Evolutionary conservation across 2,113 vertebrate species (phyloP), one percentile per base, ranked within the genome.

Genomic region (Embiotoca jacksoni): DNA sequence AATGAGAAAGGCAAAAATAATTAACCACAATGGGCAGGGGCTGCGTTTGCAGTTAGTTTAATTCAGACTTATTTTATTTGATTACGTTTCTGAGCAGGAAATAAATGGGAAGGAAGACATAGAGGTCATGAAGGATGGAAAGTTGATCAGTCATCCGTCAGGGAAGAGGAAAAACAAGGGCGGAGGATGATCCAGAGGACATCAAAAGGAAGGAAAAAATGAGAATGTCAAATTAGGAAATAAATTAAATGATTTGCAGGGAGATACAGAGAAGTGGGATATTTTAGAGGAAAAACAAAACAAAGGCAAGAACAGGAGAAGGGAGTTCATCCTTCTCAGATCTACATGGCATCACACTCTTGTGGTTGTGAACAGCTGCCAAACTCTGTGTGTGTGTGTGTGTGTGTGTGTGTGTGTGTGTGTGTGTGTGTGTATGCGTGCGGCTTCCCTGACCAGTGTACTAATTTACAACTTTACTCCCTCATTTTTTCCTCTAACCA

Each of bases 401-500:
- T 61, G 30, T 35, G 23, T 23, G 23, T 23, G 23, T 23, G 23
- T n/a, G 52, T 44, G 52, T 72, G 50, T 54, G 61, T 31, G 50
- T 61, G 30, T 35, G 23, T 70, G 56, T 10, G 9, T n/a, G 52
- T 44, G 52, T 72, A 44, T 54, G 61, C 23, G 50, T 61, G 30
- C 31, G 78, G 15, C 37, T 78, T 77, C 32, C 33, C 41, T 76
- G 58, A 79, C 80, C 49, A 61, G 35, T 7, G 46, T 41, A 76
- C 69, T 69, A 75, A 76, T 84, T 89, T 74, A 81, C 76, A 81
- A 72, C 65, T 85, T 69, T 73, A 7, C 60, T 75, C 32, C 46
- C 74, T 83, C 68, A 77, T 31, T 82, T 77, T 89, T 83, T 78
- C 82, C 81, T 80, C 80, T 47, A 77, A 72, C 54, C 54, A 44